phyloP scores from a whole-genome alignment of 35 echinoderm and acorn worm species.

The Heliocidaris erythrogramma region DNA sequence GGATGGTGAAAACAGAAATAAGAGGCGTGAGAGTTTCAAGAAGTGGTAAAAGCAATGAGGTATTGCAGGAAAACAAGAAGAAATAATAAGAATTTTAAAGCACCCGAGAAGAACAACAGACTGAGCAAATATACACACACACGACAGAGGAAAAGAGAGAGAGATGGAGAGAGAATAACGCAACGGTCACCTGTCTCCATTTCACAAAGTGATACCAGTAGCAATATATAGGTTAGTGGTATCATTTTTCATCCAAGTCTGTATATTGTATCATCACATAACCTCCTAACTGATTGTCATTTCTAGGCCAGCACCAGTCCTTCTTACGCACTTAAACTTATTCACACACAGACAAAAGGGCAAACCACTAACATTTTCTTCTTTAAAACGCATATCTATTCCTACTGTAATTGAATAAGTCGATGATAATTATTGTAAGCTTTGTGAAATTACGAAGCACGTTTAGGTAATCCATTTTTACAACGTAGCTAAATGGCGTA shows the following conservation, averaged over 20 bases:
- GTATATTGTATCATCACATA: neutral
- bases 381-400: no score
- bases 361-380: neutral
- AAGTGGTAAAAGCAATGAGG: no score
- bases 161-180: conserved; percentile 29
- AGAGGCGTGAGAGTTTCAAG: neutral
- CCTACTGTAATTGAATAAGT: no score
- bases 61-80: no score
- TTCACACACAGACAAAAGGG: neutral
- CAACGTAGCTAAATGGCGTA: no score
- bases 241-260: conserved; percentile 16
- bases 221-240: neutral
- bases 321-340: neutral
- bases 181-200: conserved; percentile 25
- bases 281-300: neutral
- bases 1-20: neutral
- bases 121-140: neutral
- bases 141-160: neutral
- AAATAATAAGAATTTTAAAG: neutral
- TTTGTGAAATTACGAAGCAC: neutral
- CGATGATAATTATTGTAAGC: no score
- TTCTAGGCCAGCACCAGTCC: neutral
- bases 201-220: neutral
- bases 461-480: neutral
- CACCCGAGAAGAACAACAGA: neutral